Evolutionary conservation across 2,888 invertebrate genomes (phyloP).

Genomic region (Sesia bembeciformis): DNA sequence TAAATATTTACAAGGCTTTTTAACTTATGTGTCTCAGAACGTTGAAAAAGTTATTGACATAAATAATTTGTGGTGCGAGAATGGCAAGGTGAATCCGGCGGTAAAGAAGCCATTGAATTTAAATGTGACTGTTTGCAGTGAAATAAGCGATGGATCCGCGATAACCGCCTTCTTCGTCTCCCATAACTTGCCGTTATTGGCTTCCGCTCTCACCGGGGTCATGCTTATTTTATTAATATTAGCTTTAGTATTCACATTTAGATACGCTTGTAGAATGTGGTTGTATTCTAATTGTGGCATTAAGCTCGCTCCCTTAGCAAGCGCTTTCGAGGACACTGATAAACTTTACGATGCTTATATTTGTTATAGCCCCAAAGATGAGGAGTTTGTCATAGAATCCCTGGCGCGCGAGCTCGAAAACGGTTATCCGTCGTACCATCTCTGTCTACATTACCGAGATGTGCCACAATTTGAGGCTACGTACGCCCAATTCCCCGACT

Average conservation of each 20-base stretch:
- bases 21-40: constrained; percentile 87
- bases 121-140: constrained; percentile 89
- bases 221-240: constrained; percentile 84
- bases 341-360: constrained; percentile 95
- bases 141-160: constrained; percentile 85
- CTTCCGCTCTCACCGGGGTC: constrained; percentile 84
- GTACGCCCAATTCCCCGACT: constrained; percentile 81
- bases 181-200: constrained; percentile 87
- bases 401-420: constrained; percentile 90
- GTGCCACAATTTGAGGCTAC: constrained; percentile 82
- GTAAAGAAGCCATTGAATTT: constrained; percentile 85
- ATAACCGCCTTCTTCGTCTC: constrained; percentile 87
- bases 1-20: constrained; percentile 88
- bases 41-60: constrained; percentile 84
- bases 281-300: constrained; percentile 91
- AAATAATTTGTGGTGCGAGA: constrained; percentile 84
- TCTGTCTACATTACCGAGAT: constrained; percentile 92
- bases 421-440: constrained; percentile 83
- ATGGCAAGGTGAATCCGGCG: constrained; percentile 78
- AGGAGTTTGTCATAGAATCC: constrained; percentile 90
- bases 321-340: constrained; percentile 85
- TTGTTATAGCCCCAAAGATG: constrained; percentile 93
- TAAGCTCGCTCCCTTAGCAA: constrained; percentile 82
- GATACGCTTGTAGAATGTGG: constrained; percentile 91
- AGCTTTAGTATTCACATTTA: constrained; percentile 88